Conservation (phyloP, 2,888 invertebrate genomes). For the Torymus texanus region DNA sequence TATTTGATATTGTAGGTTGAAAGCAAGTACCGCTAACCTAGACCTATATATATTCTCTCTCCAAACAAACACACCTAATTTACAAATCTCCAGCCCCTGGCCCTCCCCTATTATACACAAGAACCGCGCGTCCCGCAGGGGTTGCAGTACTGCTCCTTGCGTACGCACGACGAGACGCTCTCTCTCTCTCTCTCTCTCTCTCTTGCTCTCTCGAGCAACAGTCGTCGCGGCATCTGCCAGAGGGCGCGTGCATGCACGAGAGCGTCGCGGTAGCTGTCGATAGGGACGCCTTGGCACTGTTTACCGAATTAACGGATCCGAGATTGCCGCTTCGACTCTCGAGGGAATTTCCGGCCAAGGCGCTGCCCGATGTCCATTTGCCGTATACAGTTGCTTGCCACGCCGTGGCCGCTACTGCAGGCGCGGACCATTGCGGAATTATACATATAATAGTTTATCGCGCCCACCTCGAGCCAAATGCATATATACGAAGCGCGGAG, state of each 20-base stretch:
- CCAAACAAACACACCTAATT: too few species aligned
- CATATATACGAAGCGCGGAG: too few species aligned
- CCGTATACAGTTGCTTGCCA: background rate
- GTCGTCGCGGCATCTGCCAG: background rate
- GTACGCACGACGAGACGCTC: background rate
- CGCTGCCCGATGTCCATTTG: conserved; percentile 38
- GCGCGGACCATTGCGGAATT: background rate
- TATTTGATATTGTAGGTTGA: too few species aligned
- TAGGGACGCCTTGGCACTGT: conserved; percentile 16
- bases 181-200: background rate
- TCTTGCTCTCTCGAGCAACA: background rate
- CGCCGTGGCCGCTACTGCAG: too few species aligned
- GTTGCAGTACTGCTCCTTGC: too few species aligned
- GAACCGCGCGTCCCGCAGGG: too few species aligned
- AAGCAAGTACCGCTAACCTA: too few species aligned
- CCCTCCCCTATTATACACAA: background rate
- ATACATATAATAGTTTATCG: too few species aligned
- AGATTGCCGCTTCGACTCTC: conserved; percentile 54
- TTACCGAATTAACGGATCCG: conserved; percentile 61
- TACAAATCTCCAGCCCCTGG: background rate
- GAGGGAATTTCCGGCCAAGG: conserved; percentile 41
- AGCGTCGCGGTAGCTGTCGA: conserved; percentile 3
- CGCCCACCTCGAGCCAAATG: too few species aligned
- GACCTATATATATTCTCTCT: too few species aligned
- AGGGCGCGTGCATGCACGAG: background rate